Evolutionary conservation across 2,797 vertebrate species (phyloP), one percentile per base, ranked within the genome.

Genomic region (Dryobates pubescens): DNA sequence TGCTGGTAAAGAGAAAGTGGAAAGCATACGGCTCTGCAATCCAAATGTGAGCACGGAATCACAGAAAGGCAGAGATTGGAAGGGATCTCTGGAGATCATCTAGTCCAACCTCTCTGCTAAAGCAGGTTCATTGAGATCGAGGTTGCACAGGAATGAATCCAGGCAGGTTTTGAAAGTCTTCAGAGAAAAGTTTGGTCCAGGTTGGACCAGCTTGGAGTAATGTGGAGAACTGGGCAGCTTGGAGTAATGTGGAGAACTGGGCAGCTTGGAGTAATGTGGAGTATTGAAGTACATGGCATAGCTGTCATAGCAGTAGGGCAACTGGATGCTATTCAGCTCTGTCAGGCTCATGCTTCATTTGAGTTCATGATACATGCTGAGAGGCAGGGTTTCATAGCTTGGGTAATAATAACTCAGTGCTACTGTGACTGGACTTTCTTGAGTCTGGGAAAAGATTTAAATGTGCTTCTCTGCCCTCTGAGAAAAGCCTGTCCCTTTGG

Each of bases 281-380:
- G 10, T 51, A 41, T 30, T 92, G 62, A 43, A 19, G 36, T 57
- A 17, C 7, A 1, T 19, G 32, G 17, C 0, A 0, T 19, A 45
- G 58, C 16, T 58, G 30, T 51, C 51, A 81, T 27, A 74, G 30
- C 19, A 27, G 9, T 0, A 51, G 51, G 18, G 32, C 22, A 82
- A 2, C 9, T 30, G 79, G 27, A 23, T 23, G 3, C 10, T 2
- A 3, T 54, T 80, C 68, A 65, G 56, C 23, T 56, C 0, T 26
- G 17, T 58, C 36, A 79, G 41, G 32, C 23, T 56, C 47, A 4
- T 19, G 36, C 32, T 89, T 18, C 10, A 4, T 43, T 49, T 53
- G 51, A 64, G 10, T 6, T 64, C 41, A 9, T 6, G 13, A 54
- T 23, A 2, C 4, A 0, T 23, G 29, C 10, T 2, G 2, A 65